Evolutionary conservation across 2,888 invertebrate species (phyloP).

Genomic region (Rotaria macrura): DNA sequence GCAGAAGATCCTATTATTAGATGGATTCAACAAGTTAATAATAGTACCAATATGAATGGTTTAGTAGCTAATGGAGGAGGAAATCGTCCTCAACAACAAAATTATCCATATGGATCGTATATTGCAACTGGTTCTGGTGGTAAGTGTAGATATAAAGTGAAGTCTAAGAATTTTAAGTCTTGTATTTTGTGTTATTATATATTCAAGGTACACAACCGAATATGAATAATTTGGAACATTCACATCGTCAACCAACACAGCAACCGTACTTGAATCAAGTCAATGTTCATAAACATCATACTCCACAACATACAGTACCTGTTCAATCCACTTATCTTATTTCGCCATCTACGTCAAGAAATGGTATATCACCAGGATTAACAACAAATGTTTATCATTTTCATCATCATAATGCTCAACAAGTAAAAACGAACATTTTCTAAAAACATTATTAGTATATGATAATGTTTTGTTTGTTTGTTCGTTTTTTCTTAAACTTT

Average conservation of each 20-base stretch:
- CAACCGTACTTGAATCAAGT: neutral
- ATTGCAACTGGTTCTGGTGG: neutral
- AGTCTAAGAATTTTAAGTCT: no score
- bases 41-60: neutral
- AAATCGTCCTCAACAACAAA: neutral
- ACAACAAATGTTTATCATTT: neutral
- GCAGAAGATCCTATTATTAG: neutral
- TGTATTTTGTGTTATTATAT: neutral
- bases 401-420: neutral
- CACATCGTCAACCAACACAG: neutral
- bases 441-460: neutral
- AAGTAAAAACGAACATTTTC: neutral
- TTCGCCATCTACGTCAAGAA: neutral
- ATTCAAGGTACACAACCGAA: neutral
- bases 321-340: neutral
- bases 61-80: neutral
- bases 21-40: conserved; percentile 12
- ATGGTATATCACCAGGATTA: neutral
- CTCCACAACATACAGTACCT: neutral
- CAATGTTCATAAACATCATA: neutral
- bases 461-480: no score
- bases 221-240: neutral
- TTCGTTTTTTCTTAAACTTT: neutral
- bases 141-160: neutral
- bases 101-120: neutral